Evolutionary conservation across 2,797 vertebrate genomes (phyloP).

Genomic region (Poeciliopsis infans): DNA sequence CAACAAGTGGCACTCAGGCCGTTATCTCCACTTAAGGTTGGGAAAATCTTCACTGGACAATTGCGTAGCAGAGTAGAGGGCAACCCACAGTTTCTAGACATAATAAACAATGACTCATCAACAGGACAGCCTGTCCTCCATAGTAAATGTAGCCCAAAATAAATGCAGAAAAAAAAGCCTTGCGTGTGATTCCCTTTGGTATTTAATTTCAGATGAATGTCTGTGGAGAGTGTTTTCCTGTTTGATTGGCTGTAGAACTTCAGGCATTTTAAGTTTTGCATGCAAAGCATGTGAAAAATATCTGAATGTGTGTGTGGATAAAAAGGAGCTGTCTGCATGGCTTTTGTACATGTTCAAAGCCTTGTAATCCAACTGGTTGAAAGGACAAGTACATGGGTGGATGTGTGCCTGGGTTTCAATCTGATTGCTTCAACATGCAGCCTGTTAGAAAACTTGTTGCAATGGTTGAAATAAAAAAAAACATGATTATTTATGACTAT

Average conservation of each 20-base stretch:
- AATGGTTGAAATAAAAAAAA: background rate
- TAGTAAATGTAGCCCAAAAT: background rate
- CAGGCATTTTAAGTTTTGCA: background rate
- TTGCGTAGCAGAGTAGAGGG: conserved; percentile 47
- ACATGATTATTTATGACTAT: no score
- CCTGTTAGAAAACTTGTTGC: background rate
- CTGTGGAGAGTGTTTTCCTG: background rate
- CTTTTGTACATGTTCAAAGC: background rate
- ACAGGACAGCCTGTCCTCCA: conserved; percentile 17
- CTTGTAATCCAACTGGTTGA: background rate
- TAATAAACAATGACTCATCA: conserved; percentile 58
- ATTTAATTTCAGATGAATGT: conserved; percentile 49
- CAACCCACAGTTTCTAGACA: conserved; percentile 56
- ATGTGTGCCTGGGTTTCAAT: background rate
- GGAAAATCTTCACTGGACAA: conserved; percentile 55
- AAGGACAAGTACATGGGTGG: background rate
- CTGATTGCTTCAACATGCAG: background rate
- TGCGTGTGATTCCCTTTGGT: conserved; percentile 61
- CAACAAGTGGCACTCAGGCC: conserved; percentile 80
- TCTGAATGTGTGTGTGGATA: background rate
- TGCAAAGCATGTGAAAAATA: background rate
- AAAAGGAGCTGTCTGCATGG: background rate
- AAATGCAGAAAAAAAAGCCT: conserved; percentile 20
- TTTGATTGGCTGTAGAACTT: background rate
- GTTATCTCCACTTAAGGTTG: conserved; percentile 66